Evolutionary conservation across 2,888 invertebrate genomes (phyloP).

Genomic region (Strigamia transsilvanica): DNA sequence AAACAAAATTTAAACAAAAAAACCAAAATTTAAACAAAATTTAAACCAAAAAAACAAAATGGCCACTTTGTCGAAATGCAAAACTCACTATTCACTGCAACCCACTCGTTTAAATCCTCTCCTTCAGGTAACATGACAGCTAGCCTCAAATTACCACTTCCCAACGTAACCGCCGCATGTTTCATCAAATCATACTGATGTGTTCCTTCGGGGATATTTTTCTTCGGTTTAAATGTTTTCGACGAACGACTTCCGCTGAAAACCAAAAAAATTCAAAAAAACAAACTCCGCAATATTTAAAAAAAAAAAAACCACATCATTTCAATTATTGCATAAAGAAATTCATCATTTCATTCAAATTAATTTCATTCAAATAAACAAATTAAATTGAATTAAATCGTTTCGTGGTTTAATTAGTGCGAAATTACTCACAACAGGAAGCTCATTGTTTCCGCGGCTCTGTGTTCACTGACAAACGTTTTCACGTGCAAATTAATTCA

Average conservation of each 20-base stretch:
- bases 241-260: constrained; percentile 81
- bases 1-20: no score
- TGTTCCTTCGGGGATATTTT: constrained; percentile 97
- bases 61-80: no score
- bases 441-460: constrained; percentile 56
- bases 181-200: constrained; percentile 99
- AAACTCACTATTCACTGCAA: constrained; percentile 96
- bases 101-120: constrained; percentile 99
- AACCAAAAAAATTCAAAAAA: background rate
- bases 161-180: constrained; percentile 97
- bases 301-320: no score
- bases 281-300: no score
- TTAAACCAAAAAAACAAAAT: constrained; percentile 1
- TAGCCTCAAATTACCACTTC: constrained; percentile 93
- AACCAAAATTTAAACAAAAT: constrained; percentile 18
- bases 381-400: background rate
- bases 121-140: constrained; percentile 98
- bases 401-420: background rate
- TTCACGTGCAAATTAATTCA: background rate
- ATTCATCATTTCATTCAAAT: no score
- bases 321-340: no score
- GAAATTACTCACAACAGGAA: constrained; percentile 58
- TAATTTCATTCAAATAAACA: no score
- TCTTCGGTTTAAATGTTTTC: constrained; percentile 98
- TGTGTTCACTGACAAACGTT: background rate